Conservation (phyloP, 2,113 vertebrate genomes). For the Tichodroma muraria region DNA sequence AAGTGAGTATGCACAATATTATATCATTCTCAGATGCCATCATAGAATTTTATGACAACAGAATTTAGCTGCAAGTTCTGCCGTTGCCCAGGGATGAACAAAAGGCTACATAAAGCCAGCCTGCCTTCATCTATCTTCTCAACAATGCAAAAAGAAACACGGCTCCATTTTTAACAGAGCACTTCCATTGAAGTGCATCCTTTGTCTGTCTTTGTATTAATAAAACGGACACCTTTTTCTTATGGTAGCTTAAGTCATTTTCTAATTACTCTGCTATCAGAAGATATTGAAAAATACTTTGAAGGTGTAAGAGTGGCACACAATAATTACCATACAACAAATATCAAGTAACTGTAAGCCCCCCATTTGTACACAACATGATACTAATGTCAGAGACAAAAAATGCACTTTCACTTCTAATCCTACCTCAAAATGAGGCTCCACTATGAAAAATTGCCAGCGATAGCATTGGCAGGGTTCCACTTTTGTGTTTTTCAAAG, state of each 20-base stretch:
- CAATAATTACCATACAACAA: background rate
- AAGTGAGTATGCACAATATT: background rate
- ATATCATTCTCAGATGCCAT: background rate
- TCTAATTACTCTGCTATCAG: background rate
- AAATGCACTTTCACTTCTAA: background rate
- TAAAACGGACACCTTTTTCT: background rate
- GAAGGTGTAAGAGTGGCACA: background rate
- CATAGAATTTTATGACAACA: background rate
- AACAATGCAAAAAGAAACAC: background rate
- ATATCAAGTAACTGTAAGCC: background rate
- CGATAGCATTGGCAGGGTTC: conserved; percentile 25
- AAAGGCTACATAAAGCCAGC: background rate
- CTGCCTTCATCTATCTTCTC: background rate
- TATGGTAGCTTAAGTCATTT: background rate
- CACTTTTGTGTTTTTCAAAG: conserved; percentile 31
- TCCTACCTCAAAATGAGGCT: background rate
- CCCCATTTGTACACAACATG: background rate
- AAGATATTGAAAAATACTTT: background rate
- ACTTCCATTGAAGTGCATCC: background rate
- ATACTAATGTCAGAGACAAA: background rate
- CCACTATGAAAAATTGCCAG: background rate
- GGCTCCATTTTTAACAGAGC: background rate
- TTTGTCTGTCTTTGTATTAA: background rate
- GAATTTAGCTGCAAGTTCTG: background rate
- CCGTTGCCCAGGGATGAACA: background rate